A percentile compares a stretch with the other conserved stretches of the same genome.
These are phyloP conservation scores for Hapalemur alaotrensis DNA, from an alignment of 2,797 vertebrate genomes.

Conservation along the genomic window DNA sequence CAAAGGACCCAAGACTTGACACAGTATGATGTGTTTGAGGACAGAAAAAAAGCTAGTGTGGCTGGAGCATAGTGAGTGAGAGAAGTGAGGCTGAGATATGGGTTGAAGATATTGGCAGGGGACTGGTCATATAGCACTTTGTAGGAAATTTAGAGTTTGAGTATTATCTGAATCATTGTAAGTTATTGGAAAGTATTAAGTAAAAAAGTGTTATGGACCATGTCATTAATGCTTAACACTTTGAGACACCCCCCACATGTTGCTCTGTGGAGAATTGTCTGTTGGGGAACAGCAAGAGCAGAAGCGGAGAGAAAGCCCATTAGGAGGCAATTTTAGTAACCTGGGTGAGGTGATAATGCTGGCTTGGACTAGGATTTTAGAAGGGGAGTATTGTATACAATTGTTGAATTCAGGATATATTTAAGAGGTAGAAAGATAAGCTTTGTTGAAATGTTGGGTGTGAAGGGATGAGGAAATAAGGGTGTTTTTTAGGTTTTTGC, in stretches of 20 bases:
- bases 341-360: not conserved
- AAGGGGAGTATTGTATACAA: not conserved
- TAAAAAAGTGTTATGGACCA: not conserved
- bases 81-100: not conserved
- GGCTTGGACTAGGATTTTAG: not conserved
- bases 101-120: not conserved
- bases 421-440: not conserved
- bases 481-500: not conserved
- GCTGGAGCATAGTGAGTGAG: not conserved
- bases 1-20: not conserved
- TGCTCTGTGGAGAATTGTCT: not conserved
- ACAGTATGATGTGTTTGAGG: not conserved
- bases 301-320: not conserved
- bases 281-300: not conserved
- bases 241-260: not conserved
- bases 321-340: not conserved
- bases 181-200: not conserved
- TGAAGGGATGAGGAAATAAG: not conserved
- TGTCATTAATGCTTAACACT: not conserved
- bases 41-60: not conserved
- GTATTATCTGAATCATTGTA: slow-evolving; percentile 31
- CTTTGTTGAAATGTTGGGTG: not conserved
- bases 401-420: not conserved
- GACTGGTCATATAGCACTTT: not conserved
- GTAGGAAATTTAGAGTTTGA: not conserved